Evolutionary conservation across 2,113 vertebrate species (phyloP).

Genomic region (Dicrurus megarhynchus): DNA sequence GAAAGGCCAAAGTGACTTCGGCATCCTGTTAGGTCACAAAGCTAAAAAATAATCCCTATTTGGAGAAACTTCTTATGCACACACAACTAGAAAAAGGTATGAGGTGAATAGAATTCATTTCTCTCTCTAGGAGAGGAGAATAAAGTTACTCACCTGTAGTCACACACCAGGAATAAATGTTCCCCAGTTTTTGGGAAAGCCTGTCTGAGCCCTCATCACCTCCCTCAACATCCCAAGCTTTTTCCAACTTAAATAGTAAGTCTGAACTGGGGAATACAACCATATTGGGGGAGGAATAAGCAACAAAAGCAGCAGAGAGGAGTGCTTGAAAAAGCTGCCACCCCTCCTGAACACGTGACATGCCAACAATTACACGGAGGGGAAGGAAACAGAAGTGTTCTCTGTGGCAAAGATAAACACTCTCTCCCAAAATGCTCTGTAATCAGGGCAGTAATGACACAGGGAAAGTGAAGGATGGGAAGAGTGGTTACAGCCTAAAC

Average conservation of each 20-base stretch:
- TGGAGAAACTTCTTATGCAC: background rate
- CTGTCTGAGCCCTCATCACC: background rate
- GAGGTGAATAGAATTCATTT: background rate
- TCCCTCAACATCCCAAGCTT: background rate
- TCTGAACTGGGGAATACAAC: background rate
- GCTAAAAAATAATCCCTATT: background rate
- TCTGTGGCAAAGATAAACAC: background rate
- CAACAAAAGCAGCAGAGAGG: background rate
- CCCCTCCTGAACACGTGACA: rapidly evolving
- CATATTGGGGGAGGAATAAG: background rate
- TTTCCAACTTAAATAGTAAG: background rate
- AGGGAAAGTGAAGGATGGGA: background rate
- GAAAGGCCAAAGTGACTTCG: background rate
- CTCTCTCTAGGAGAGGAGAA: background rate
- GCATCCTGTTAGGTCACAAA: background rate
- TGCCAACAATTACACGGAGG: rapidly evolving
- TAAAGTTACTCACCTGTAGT: background rate
- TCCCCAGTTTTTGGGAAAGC: background rate
- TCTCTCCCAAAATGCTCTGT: background rate
- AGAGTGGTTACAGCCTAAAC: background rate
- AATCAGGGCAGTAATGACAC: background rate
- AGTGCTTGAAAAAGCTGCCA: background rate
- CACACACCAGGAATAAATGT: background rate
- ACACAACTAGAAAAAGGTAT: background rate
- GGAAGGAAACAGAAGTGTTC: background rate